Evolutionary conservation across 2,888 invertebrate genomes (phyloP), one percentile per base, ranked within the genome.

Genomic region (Tinea trinotella): DNA sequence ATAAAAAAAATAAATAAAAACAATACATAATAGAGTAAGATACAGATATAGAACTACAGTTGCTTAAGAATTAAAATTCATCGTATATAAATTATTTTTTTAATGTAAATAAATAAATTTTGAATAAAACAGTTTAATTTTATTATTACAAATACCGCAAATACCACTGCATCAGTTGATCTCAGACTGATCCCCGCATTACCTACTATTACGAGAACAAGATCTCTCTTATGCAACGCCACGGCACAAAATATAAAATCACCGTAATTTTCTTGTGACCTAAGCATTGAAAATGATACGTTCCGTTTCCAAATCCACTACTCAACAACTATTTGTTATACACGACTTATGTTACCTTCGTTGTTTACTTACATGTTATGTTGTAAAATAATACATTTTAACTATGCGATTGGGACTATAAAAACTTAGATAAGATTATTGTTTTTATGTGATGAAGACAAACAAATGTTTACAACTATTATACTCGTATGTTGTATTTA

Each of bases 241-340:
- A n/a, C 50, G 24, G 50, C 20, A 24, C 19, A 46, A 46, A 46
- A 20, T 22, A 50, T 50, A 15, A 50, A 50, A 50, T 50, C 5
- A 50, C 50, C 15, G 50, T 50, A 50, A 50, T 50, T 44, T 56
- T 53, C 53, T 52, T 34, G 55, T 53, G 54, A 61, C 61, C 61
- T 63, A 65, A 63, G 64, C 50, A 50, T 61, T 56, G 60, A 61
- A 67, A 68, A 70, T 69, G 64, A 68, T 56, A 62, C 55, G 62
- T 63, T 64, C 57, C 55, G 57, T 65, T 64, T 59, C 56, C 59
- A 59, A 64, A 66, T 65, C 46, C 18, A 46, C 46, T 15, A n/a
- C 17, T 46, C 50, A 24, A 22, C 50, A n/a, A 50, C 18, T 50
- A 50, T 50, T 50, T 22, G 22, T 50, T 50, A 50, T 48, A 40